Percentiles rank a stretch among this genome's conserved stretches.
These are phyloP conservation scores for Australoheros facetus DNA, from an alignment of 2,797 vertebrate genomes.

Conservation along the genomic window DNA sequence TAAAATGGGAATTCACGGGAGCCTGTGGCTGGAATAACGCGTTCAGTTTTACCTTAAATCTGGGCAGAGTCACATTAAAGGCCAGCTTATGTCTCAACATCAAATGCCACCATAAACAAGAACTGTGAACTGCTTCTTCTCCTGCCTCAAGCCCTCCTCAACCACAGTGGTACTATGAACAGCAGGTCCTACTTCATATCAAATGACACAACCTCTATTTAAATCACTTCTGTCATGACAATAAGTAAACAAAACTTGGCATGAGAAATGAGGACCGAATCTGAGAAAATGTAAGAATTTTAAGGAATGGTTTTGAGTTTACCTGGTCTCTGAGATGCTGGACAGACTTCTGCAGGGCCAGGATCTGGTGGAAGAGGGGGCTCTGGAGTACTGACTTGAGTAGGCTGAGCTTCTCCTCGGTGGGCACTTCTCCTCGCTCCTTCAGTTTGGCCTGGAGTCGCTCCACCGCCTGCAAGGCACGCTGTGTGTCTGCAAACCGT, in stretches of 20 bases:
- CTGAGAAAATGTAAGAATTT: background rate
- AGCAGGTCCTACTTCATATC: background rate
- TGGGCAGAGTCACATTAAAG: background rate
- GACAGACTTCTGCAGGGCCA: conserved; percentile 91
- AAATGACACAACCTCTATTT: background rate
- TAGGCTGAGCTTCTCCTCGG: conserved; percentile 92
- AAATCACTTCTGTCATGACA: background rate
- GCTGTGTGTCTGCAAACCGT: conserved; percentile 87
- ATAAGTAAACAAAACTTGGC: background rate
- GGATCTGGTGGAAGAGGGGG: conserved; percentile 96
- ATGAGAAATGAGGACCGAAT: background rate
- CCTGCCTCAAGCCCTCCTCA: background rate
- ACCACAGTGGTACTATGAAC: background rate
- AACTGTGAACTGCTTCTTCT: no score
- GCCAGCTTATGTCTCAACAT: background rate
- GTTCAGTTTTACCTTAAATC: background rate
- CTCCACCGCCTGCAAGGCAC: conserved; percentile 94
- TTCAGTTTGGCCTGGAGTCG: conserved; percentile 93
- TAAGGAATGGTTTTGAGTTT: background rate
- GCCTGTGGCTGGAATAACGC: background rate
- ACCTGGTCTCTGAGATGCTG: conserved; percentile 95
- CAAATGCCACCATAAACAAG: background rate
- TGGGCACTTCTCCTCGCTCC: conserved; percentile 90
- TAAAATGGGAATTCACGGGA: background rate
- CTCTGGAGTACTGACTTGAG: conserved; percentile 95